phyloP scores from a whole-genome alignment of 1,140 invertebrate genomes.

The Drosophila busckii region DNA sequence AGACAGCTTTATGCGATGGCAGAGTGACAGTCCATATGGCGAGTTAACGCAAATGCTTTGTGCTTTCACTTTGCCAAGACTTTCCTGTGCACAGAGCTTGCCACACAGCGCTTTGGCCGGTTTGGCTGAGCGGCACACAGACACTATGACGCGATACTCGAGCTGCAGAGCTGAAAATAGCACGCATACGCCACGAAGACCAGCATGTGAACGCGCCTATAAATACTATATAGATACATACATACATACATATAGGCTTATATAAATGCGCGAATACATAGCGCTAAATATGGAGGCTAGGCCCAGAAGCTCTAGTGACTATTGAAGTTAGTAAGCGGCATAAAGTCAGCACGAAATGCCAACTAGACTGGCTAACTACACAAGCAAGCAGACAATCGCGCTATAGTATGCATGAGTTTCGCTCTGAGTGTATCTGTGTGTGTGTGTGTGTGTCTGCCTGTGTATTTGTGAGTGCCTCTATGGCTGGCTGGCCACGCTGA shows the following conservation, averaged over 20 bases:
- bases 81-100: constrained; percentile 27
- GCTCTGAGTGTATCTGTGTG: constrained; percentile 10
- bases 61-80: constrained; percentile 4
- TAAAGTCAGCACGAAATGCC: constrained; percentile 75
- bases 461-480: constrained; percentile 47
- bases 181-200: constrained; percentile 73
- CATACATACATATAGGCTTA: constrained; percentile 15
- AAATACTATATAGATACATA: constrained; percentile 23
- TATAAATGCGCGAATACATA: constrained; percentile 6
- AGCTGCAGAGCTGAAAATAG: constrained; percentile 62
- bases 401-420: constrained; percentile 17
- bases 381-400: constrained; percentile 21
- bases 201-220: constrained; percentile 32
- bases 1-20: constrained; percentile 17
- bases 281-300: constrained; percentile 35
- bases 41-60: constrained; percentile 4
- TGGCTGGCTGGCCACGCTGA: constrained; percentile 72
- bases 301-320: constrained; percentile 17
- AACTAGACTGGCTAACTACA: constrained; percentile 65
- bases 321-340: constrained; percentile 69
- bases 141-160: constrained; percentile 60
- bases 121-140: constrained; percentile 41
- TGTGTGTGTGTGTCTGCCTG: constrained; percentile 7
- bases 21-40: constrained; percentile 7
- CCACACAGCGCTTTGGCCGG: constrained; percentile 18